phyloP scores from a whole-genome alignment of 2,113 vertebrate species.

The Brachyhypopomus occidentalis region DNA sequence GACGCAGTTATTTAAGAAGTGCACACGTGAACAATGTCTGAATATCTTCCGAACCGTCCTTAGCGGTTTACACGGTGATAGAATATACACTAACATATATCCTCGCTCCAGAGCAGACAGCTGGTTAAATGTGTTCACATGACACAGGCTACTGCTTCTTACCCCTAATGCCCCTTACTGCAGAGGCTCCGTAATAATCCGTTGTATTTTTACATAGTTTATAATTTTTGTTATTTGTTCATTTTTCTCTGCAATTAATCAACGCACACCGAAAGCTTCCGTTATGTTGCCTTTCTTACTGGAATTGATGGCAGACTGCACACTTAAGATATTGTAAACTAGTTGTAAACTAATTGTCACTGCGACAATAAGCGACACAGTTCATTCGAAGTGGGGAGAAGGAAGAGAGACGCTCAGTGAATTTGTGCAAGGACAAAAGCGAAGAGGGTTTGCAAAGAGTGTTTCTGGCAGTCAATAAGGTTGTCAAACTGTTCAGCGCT shows the following conservation, averaged over 20 bases:
- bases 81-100: neutral
- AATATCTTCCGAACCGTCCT: neutral
- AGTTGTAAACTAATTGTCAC: conserved; percentile 50
- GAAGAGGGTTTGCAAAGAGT: conserved; percentile 51
- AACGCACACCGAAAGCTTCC: conserved; percentile 19
- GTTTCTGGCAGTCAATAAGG: conserved; percentile 61
- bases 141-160: neutral
- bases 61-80: neutral
- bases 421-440: conserved; percentile 52
- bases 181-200: neutral
- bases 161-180: too few species aligned
- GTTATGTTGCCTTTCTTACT: conserved; percentile 28
- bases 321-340: conserved; percentile 39
- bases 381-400: conserved; percentile 30
- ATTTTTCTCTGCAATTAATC: conserved; percentile 31
- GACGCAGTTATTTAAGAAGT: too few species aligned
- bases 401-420: conserved; percentile 45
- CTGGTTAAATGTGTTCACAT: neutral
- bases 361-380: conserved; percentile 34
- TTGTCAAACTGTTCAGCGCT: conserved; percentile 60
- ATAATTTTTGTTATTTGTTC: neutral
- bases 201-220: too few species aligned
- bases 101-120: neutral
- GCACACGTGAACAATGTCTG: too few species aligned
- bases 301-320: conserved; percentile 33